Conservation (phyloP, 2,113 vertebrate genomes). For the Cinclus mexicanus region DNA sequence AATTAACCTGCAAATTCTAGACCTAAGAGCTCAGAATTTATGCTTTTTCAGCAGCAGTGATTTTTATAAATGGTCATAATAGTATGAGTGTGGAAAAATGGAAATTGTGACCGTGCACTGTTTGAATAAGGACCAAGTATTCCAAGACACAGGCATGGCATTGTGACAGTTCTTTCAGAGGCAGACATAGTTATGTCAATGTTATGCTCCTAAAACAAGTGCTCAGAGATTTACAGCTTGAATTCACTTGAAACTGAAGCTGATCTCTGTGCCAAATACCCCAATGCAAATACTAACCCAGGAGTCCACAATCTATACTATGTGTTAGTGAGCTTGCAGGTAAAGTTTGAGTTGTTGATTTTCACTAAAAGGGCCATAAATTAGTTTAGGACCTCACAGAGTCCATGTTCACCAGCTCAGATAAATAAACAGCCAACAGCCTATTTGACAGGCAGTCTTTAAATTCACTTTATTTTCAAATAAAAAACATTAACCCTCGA, state of each 20-base stretch:
- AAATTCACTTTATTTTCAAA: not conserved
- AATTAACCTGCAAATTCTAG: not conserved
- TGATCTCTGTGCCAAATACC: not conserved
- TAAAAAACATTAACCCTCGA: not conserved
- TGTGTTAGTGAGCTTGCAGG: not conserved
- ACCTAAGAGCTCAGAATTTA: not conserved
- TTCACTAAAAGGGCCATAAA: conserved; percentile 17
- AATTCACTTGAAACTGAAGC: not conserved
- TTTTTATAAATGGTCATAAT: not conserved
- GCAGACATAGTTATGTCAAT: not conserved
- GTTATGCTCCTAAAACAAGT: not conserved
- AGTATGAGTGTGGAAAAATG: not conserved
- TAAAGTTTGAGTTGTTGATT: conserved; percentile 11
- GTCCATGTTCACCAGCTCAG: not conserved
- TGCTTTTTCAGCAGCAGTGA: not conserved
- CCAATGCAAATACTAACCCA: not conserved
- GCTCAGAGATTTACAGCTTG: not conserved
- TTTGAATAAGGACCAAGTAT: not conserved
- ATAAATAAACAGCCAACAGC: not conserved
- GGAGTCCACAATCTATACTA: not conserved
- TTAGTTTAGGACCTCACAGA: not conserved
- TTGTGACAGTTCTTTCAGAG: not conserved
- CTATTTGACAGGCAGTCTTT: not conserved
- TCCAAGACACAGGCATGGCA: not conserved
- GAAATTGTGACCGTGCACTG: not conserved